Evolutionary conservation across 2,113 vertebrate genomes (phyloP), one percentile per base, ranked within the genome.

Genomic region (Puntigrus tetrazona): DNA sequence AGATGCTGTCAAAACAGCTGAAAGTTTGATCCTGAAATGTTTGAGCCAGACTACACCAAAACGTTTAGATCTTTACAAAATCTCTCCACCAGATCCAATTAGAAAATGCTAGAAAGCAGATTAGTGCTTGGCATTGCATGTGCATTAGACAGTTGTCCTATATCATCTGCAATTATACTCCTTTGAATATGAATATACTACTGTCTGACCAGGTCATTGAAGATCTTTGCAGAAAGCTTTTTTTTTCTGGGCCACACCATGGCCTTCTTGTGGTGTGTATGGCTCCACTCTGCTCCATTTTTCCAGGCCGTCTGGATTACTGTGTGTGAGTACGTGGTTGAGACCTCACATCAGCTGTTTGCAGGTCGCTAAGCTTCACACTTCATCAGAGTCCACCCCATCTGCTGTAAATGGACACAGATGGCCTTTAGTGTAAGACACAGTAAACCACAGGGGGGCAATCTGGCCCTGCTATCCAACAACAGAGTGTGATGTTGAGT

Each of bases 361-460:
- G 84, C 79, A 84, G 81, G 85, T 84, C 79, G 43, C 84, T 88
- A 88, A 91, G 87, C 88, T 87, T 87, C 85, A 84, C 18, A 25
- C 85, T 81, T 82, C 86, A 84, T 87, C 87, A 86, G 86, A 45
- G 36, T 41, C 76, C 81, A 73, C 36, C 81, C 92, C 93, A 93
- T 93, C 94, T 94, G 94, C 90, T 91, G 78, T 85, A 78, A 88
- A 77, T 84, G 84, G 88, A 82, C 88, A 81, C 94, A 94, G 94
- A 95, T 94, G 93, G 94, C 88, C 87, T 86, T 82, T 55, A 81
- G 83, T 84, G 81, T 91, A 90, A 91, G 85, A 86, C 88, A 72
- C 84, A 65, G 88, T 88, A 84, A 75, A 92, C 90, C 88, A 82
- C 89, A 87, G 41, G 76, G 59, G 88, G 87, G 70, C 38, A 45